A percentile compares a stretch with the other conserved stretches of the same genome.
Evolutionary conservation across 2,797 vertebrate genomes (phyloP).

Genomic region (Parambassis ranga): DNA sequence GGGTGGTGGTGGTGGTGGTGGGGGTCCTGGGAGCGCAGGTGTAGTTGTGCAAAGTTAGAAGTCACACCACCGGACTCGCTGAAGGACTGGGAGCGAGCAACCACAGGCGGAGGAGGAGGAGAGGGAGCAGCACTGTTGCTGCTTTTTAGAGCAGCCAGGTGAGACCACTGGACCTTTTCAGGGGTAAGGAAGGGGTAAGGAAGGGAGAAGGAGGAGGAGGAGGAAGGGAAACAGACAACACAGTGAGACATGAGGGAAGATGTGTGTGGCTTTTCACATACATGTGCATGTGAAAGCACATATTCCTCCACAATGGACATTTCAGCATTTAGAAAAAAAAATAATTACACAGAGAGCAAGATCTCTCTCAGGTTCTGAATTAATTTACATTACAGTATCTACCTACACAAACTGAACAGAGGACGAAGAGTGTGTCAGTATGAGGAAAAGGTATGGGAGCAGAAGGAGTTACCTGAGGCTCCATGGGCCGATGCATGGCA

Average conservation of each 20-base stretch:
- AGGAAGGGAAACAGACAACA: slow-evolving; percentile 80
- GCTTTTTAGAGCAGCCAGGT: slow-evolving; percentile 90
- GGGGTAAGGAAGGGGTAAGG: slow-evolving; percentile 20
- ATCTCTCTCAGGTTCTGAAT: too few relatives aligned
- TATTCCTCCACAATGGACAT: neutral
- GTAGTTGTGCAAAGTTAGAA: slow-evolving; percentile 96
- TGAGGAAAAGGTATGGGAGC: neutral
- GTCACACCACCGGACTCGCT: slow-evolving; percentile 91
- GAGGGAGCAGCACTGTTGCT: slow-evolving; percentile 75
- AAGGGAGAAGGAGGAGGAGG: slow-evolving; percentile 19
- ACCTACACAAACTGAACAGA: too few relatives aligned
- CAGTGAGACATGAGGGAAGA: slow-evolving; percentile 82
- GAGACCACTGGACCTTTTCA: slow-evolving; percentile 87
- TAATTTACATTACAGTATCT: too few relatives aligned
- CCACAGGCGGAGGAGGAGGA: slow-evolving; percentile 74
- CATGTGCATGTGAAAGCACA: slow-evolving; percentile 11
- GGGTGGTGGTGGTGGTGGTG: slow-evolving; percentile 84
- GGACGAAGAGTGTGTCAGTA: neutral
- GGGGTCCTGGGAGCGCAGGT: slow-evolving; percentile 95
- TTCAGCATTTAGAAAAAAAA: too few relatives aligned
- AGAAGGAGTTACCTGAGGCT: slow-evolving; percentile 89
- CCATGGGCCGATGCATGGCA: slow-evolving; percentile 92
- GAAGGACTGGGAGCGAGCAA: slow-evolving; percentile 90
- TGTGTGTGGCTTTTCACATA: slow-evolving; percentile 56
- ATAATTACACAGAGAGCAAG: too few relatives aligned